Evolutionary conservation across 2,797 vertebrate genomes (phyloP).

Genomic region (Molossus alvarezi): DNA sequence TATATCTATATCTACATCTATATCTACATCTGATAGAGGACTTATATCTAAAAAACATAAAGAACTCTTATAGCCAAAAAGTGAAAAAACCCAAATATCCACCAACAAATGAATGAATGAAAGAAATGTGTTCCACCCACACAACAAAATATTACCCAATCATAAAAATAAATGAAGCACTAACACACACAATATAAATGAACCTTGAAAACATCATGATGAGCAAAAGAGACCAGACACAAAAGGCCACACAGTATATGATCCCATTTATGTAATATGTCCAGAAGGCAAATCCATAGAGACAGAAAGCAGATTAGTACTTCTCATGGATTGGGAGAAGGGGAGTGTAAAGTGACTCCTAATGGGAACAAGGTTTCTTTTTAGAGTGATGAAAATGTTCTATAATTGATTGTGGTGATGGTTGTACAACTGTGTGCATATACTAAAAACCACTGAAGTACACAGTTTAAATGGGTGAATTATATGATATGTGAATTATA

Average conservation of each 20-base stretch:
- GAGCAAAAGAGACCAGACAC: neutral
- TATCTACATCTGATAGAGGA: neutral
- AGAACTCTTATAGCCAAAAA: neutral
- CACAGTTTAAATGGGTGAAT: neutral
- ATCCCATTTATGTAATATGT: neutral
- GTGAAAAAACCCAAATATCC: neutral
- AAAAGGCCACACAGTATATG: neutral
- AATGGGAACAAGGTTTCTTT: neutral
- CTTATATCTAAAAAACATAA: neutral
- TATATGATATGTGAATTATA: neutral
- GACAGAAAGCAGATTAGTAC: neutral
- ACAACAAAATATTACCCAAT: neutral
- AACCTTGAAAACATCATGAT: neutral
- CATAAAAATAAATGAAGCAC: neutral
- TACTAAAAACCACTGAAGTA: neutral
- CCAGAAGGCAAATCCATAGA: neutral
- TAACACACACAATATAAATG: neutral
- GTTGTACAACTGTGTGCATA: too few relatives aligned
- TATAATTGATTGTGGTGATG: neutral
- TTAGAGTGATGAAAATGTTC: neutral
- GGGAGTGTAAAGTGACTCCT: accelerated
- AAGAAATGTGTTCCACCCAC: neutral
- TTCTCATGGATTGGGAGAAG: neutral
- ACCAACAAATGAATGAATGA: neutral
- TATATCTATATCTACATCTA: neutral